Percentiles rank a stretch among this genome's conserved stretches.
Evolutionary conservation across 1,140 invertebrate genomes (phyloP).

Genomic region (Phenacoccus solenopsis): DNA sequence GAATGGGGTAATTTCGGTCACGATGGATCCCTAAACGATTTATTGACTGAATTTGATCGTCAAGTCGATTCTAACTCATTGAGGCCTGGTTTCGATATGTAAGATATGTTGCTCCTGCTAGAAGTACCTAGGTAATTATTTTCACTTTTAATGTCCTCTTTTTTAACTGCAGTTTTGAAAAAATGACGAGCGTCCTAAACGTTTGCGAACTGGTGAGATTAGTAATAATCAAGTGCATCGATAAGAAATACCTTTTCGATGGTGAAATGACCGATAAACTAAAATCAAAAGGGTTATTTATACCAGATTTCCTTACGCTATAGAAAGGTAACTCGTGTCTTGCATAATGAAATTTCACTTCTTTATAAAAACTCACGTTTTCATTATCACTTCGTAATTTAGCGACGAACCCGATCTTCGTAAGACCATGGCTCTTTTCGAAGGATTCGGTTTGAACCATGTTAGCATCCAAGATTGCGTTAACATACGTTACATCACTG

Average conservation of each 20-base stretch:
- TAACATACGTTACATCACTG: conserved; percentile 77
- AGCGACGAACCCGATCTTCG: not conserved
- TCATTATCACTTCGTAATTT: not conserved
- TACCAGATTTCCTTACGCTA: conserved; percentile 96
- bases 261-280: not conserved
- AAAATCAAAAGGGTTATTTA: conserved; percentile 61
- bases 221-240: not conserved
- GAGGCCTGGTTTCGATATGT: not conserved
- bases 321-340: conserved; percentile 54
- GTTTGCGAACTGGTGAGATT: not conserved
- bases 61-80: conserved; percentile 41
- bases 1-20: conserved; percentile 74
- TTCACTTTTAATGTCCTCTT: not conserved
- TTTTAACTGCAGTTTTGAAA: not conserved
- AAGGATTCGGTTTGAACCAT: conserved; percentile 62
- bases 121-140: not conserved
- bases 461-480: conserved; percentile 68
- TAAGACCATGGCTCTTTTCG: conserved; percentile 34
- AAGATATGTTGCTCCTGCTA: not conserved
- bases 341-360: not conserved
- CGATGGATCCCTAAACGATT: conserved; percentile 58
- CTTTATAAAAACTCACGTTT: not conserved
- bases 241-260: not conserved
- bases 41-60: conserved; percentile 57
- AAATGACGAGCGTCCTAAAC: not conserved